A percentile compares a stretch with the other conserved stretches of the same genome.
Conservation (phyloP, 2,888 invertebrate species). For the Lamellibrachia columna region DNA sequence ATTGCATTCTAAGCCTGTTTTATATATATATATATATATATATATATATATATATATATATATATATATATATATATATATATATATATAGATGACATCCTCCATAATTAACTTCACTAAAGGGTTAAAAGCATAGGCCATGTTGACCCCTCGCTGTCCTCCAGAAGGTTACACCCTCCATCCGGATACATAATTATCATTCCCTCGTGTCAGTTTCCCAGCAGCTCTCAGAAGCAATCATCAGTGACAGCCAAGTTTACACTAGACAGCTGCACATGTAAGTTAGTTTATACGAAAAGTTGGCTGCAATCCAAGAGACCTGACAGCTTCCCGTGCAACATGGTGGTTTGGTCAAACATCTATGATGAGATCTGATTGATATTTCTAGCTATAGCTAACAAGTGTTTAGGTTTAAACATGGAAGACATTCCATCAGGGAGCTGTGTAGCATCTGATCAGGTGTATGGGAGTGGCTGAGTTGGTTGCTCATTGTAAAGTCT, state of each 20-base stretch:
- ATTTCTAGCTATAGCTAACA: neutral
- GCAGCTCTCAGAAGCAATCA: constrained; percentile 2
- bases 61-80: too few relatives aligned
- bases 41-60: too few relatives aligned
- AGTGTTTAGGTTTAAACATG: neutral
- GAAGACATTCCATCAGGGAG: neutral
- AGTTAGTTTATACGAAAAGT: neutral
- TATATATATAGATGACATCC: too few relatives aligned
- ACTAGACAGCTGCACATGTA: neutral
- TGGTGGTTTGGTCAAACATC: constrained; percentile 17
- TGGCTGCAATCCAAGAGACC: neutral
- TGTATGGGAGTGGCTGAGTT: neutral
- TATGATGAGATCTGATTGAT: neutral
- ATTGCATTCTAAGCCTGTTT: neutral
- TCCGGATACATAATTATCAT: neutral
- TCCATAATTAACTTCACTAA: too few relatives aligned
- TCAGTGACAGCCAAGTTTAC: neutral
- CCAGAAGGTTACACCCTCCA: too few relatives aligned
- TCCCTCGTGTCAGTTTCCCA: neutral
- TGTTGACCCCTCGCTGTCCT: too few relatives aligned
- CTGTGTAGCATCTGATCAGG: neutral
- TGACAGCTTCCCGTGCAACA: neutral
- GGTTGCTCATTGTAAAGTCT: neutral
- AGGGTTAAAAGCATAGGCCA: too few relatives aligned
- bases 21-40: neutral